These are phyloP conservation scores for Tetheella fluctuosa DNA, from an alignment of 2,888 invertebrate species.

Conservation along the genomic window DNA sequence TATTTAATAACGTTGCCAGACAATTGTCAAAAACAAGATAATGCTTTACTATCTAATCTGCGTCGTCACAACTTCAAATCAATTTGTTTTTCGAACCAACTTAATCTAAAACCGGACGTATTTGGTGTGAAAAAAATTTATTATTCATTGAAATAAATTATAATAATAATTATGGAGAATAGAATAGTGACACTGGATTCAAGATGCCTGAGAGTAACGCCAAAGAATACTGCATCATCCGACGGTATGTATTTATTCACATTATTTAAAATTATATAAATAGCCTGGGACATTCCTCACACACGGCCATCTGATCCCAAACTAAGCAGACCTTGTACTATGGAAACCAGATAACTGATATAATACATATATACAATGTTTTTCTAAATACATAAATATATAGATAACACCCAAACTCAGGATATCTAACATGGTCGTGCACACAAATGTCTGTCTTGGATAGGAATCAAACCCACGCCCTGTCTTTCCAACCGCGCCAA, in stretches of 20 bases:
- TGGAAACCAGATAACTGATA: no score
- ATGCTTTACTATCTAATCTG: slow-evolving; percentile 69
- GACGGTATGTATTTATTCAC: slow-evolving; percentile 54
- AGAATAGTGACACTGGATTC: slow-evolving; percentile 54
- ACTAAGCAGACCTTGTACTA: no score
- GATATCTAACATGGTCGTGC: no score
- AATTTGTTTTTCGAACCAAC: slow-evolving; percentile 52
- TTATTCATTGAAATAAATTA: slow-evolving; percentile 21
- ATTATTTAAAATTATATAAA: no score
- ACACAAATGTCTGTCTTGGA: no score
- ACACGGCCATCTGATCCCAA: no score
- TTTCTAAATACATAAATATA: no score
- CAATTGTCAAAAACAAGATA: slow-evolving; percentile 45
- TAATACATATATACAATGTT: no score
- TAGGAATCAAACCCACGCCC: no score
- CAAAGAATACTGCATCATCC: slow-evolving; percentile 53
- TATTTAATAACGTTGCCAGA: slow-evolving; percentile 22
- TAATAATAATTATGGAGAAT: slow-evolving; percentile 52
- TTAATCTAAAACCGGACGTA: slow-evolving; percentile 47
- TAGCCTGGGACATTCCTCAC: no score
- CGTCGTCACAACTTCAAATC: slow-evolving; percentile 46
- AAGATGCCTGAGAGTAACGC: slow-evolving; percentile 42
- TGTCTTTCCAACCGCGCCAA: no score
- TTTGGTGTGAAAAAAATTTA: slow-evolving; percentile 25
- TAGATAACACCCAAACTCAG: no score